Base-by-base conservation (phyloP, 2,113 vertebrate species). In the Stegastes partitus region DNA sequence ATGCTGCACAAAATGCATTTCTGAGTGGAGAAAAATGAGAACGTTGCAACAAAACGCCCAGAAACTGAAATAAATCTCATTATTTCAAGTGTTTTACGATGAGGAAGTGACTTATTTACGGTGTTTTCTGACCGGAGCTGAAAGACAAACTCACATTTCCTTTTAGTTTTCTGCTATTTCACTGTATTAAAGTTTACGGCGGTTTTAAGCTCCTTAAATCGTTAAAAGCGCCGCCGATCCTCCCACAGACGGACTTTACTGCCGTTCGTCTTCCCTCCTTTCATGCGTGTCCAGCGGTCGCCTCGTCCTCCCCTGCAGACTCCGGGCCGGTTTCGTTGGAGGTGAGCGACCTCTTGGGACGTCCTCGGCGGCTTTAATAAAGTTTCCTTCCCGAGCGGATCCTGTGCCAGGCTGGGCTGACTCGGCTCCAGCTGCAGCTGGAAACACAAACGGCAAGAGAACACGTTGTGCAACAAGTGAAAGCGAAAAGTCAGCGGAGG, bases 391-490 rank as follows among this genome's bases (percentile, higher is more conserved):
- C 21, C 47, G 12, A 14, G 8, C 15, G 11, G 39, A 42, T 42
- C 39, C 11, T 42, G 8, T 42, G 39, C 39, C 39, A 42, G 11
- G 11, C 39, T 47, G 25, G 82, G 62, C 80, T 77, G 69, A 83
- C 49, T 77, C 37, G 63, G 54, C 45, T 74, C 26, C 14, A 3
- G 8, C 68, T 79, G 67, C 77, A 73, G 73, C 70, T 76, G 73
- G 19, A 14, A 11, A 14, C 1, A 0, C 4, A 11, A 34, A 44
- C 23, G 22, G 31, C 31, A 69, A 68, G 25, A 73, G 55, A 31
- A 71, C 49, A 79, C 63, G 77, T 85, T 93, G 81, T 79, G 86
- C 57, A 79, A 89, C 37, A 79, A 64, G 56, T 68, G 15, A 82
- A 79, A 77, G 22, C 0, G 50, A 74, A 62, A 77, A 72, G 70